These are phyloP conservation scores for Procambarus clarkii DNA, from an alignment of 1,140 invertebrate genomes.

Conservation along the genomic window DNA sequence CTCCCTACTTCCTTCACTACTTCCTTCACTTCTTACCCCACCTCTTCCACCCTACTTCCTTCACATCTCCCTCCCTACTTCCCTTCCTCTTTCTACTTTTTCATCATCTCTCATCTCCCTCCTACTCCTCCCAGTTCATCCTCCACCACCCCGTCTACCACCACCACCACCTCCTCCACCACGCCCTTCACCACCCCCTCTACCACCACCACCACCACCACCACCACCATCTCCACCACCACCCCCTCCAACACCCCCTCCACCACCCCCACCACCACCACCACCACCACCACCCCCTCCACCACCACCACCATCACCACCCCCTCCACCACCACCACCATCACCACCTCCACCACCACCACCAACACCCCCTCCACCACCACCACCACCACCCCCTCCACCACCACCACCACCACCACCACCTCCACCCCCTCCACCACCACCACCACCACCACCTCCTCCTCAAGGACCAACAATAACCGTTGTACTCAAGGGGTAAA, in stretches of 20 bases:
- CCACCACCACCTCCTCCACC: background rate
- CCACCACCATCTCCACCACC: too few relatives aligned
- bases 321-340: too few relatives aligned
- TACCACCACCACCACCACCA: background rate
- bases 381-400: background rate
- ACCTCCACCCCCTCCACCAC: background rate
- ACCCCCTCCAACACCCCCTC: too few relatives aligned
- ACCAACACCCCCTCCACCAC: too few relatives aligned
- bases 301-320: too few relatives aligned
- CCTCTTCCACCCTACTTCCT: background rate
- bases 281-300: too few relatives aligned
- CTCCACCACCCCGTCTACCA: background rate
- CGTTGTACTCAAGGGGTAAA: background rate
- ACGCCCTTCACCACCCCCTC: background rate
- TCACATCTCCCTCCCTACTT: background rate
- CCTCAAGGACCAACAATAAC: background rate
- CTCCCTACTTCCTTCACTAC: background rate
- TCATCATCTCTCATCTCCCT: background rate
- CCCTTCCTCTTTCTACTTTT: background rate
- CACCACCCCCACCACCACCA: too few relatives aligned
- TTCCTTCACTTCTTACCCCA: background rate
- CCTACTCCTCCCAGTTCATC: background rate
- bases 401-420: background rate
- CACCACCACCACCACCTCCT: background rate
- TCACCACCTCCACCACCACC: too few relatives aligned